A percentile compares a stretch with the other conserved stretches of the same genome.
These are phyloP conservation scores for Caiman crocodilus DNA, from an alignment of 2,797 vertebrate genomes.

Conservation along the genomic window DNA sequence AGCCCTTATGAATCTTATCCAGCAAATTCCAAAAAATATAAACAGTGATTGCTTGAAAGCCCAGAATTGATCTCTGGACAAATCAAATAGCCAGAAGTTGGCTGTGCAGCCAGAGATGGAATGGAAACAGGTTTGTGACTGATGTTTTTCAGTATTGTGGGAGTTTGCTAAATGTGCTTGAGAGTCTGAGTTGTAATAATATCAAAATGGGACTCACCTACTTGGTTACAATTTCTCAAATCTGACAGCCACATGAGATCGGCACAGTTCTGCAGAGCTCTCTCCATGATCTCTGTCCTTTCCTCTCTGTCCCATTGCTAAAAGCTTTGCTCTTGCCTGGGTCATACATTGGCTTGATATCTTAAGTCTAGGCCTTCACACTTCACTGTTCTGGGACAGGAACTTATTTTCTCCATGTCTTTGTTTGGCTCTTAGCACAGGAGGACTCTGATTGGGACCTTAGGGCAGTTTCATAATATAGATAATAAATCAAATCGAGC, in stretches of 20 bases:
- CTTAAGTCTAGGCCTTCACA: neutral
- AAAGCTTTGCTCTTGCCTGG: neutral
- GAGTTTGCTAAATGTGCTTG: neutral
- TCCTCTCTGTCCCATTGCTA: neutral
- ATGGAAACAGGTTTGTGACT: neutral
- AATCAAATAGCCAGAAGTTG: neutral
- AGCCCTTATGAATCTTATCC: neutral
- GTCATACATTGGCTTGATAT: too few species aligned
- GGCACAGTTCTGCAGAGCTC: neutral
- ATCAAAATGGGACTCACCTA: neutral
- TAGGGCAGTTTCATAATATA: constrained; percentile 36
- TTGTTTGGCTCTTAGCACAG: constrained; percentile 34
- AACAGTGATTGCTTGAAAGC: neutral
- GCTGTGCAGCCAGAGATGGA: neutral
- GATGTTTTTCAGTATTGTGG: neutral
- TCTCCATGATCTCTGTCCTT: neutral
- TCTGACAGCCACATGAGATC: neutral
- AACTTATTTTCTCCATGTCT: neutral
- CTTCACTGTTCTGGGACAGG: neutral
- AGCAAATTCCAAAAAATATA: neutral
- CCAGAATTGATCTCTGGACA: neutral
- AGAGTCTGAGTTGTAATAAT: neutral
- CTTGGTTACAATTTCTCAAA: neutral
- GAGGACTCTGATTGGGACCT: constrained; percentile 50
- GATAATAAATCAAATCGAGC: constrained; percentile 58